These are phyloP conservation scores for Brachionus rotundiformis DNA, from an alignment of 1,140 invertebrate genomes.

Conservation along the genomic window DNA sequence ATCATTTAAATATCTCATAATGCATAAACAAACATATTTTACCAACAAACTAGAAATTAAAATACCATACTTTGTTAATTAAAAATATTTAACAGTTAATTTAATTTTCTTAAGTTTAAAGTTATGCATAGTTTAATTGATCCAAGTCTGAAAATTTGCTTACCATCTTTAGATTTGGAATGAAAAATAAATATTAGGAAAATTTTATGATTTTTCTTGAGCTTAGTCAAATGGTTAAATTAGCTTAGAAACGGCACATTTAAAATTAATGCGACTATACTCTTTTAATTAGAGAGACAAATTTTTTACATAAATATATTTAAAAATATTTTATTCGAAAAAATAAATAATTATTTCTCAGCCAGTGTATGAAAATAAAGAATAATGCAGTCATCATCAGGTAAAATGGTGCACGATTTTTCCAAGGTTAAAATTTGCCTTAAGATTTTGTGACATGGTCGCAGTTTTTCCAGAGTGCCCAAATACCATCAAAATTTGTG, in stretches of 20 bases:
- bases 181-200: not conserved
- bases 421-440: not conserved
- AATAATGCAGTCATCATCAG: conserved; percentile 22
- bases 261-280: not conserved
- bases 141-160: not conserved
- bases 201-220: not conserved
- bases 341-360: too few relatives aligned
- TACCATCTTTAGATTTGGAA: not conserved
- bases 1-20: too few relatives aligned
- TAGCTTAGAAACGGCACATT: not conserved
- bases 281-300: not conserved
- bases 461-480: conserved; percentile 76
- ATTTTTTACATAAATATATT: not conserved
- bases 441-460: conserved; percentile 67
- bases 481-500: conserved; percentile 73
- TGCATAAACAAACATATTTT: too few relatives aligned
- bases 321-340: too few relatives aligned
- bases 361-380: too few relatives aligned
- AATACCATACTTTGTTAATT: too few relatives aligned
- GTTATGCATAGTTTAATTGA: too few relatives aligned
- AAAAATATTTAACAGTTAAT: too few relatives aligned
- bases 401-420: not conserved
- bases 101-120: too few relatives aligned
- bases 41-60: too few relatives aligned
- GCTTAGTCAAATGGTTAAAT: not conserved